phyloP scores from a whole-genome alignment of 2,888 invertebrate genomes.

The Herminia tarsipennalis region DNA sequence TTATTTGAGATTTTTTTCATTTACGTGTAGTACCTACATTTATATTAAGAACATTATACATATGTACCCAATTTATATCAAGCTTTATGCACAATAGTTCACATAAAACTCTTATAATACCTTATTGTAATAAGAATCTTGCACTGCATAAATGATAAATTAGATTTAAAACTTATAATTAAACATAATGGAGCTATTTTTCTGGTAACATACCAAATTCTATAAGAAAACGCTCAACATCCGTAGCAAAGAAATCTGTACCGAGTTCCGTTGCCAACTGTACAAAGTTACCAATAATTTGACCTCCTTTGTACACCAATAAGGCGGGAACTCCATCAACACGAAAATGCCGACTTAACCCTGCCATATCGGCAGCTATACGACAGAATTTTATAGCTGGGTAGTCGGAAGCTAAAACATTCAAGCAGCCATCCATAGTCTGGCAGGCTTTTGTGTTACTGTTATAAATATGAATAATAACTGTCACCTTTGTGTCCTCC shows the following conservation, averaged over 20 bases:
- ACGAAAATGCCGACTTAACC: constrained; percentile 94
- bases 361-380: constrained; percentile 92
- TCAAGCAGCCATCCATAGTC: constrained; percentile 94
- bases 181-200: constrained; percentile 71
- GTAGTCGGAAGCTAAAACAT: constrained; percentile 91
- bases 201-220: constrained; percentile 94
- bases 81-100: too few relatives aligned
- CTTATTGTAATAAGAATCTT: not conserved
- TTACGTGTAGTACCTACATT: too few relatives aligned
- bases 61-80: too few relatives aligned
- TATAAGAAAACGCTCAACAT: constrained; percentile 95
- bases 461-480: constrained; percentile 96
- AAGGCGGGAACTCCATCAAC: constrained; percentile 96
- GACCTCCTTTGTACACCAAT: constrained; percentile 95
- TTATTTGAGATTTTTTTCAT: too few relatives aligned
- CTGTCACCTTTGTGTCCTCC: constrained; percentile 92
- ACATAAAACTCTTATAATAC: too few relatives aligned
- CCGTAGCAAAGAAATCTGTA: constrained; percentile 94
- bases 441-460: constrained; percentile 88
- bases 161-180: constrained; percentile 1
- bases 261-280: constrained; percentile 94
- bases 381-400: constrained; percentile 95
- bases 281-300: constrained; percentile 96
- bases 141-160: constrained; percentile 4
- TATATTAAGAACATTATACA: too few relatives aligned